These are phyloP conservation scores for Babyrousa celebensis DNA, from an alignment of 2,797 vertebrate species.

Conservation along the genomic window DNA sequence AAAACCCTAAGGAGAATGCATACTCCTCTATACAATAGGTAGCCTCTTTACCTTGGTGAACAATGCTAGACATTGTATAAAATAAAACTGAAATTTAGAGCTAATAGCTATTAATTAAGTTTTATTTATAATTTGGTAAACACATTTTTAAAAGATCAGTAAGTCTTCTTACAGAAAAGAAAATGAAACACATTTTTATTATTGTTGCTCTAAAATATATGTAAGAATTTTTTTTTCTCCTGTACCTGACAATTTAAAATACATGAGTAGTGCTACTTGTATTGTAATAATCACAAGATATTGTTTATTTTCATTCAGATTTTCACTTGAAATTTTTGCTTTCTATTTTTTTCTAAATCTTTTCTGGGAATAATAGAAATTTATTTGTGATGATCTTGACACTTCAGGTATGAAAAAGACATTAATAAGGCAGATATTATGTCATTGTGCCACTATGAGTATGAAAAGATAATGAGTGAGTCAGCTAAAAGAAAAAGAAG, in stretches of 20 bases:
- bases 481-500: constrained; percentile 61
- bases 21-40: neutral
- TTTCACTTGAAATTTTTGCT: constrained; percentile 67
- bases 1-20: constrained; percentile 24
- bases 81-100: constrained; percentile 34
- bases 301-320: constrained; percentile 40
- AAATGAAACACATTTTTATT: neutral
- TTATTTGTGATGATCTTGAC: constrained; percentile 58
- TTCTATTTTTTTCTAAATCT: constrained; percentile 55
- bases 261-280: neutral
- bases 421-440: constrained; percentile 72
- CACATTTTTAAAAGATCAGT: neutral
- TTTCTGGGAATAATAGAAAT: constrained; percentile 66
- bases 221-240: neutral
- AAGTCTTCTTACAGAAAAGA: neutral
- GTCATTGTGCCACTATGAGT: neutral
- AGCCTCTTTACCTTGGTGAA: constrained; percentile 49
- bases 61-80: neutral
- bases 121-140: constrained; percentile 62
- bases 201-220: constrained; percentile 23
- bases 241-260: constrained; percentile 46
- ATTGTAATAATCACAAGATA: neutral
- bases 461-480: constrained; percentile 73
- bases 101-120: constrained; percentile 14
- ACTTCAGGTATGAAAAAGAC: constrained; percentile 63